Conservation (phyloP, 2,113 vertebrate genomes). For the Sus scrofa region DNA sequence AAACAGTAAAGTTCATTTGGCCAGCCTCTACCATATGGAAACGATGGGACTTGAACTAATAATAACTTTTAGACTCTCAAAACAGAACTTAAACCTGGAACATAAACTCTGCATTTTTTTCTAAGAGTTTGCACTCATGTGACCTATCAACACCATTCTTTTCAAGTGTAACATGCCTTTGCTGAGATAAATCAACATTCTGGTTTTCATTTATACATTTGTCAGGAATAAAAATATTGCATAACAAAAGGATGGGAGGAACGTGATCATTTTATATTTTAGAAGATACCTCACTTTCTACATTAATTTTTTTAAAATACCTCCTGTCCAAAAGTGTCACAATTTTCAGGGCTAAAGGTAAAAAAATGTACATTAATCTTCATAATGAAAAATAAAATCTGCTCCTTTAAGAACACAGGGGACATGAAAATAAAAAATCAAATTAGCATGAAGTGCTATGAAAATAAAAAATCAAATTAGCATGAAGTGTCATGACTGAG, state of each 20-base stretch:
- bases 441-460: conserved; percentile 31
- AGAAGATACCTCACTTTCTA: background rate
- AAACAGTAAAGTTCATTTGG: background rate
- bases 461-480: conserved; percentile 21
- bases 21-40: background rate
- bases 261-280: conserved; percentile 22
- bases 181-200: background rate
- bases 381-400: conserved; percentile 28
- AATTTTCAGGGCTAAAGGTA: background rate
- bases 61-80: background rate
- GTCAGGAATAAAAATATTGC: conserved; percentile 7
- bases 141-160: background rate
- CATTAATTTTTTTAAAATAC: background rate
- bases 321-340: background rate
- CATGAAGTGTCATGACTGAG: conserved; percentile 37
- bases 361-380: background rate
- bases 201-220: background rate
- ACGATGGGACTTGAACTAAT: background rate
- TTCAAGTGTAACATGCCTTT: background rate
- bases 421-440: background rate
- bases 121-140: background rate
- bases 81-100: background rate
- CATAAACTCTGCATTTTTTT: background rate
- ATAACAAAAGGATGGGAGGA: background rate
- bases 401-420: conserved; percentile 17